phyloP scores from a whole-genome alignment of 2,113 vertebrate species.

The Balaeniceps rex region DNA sequence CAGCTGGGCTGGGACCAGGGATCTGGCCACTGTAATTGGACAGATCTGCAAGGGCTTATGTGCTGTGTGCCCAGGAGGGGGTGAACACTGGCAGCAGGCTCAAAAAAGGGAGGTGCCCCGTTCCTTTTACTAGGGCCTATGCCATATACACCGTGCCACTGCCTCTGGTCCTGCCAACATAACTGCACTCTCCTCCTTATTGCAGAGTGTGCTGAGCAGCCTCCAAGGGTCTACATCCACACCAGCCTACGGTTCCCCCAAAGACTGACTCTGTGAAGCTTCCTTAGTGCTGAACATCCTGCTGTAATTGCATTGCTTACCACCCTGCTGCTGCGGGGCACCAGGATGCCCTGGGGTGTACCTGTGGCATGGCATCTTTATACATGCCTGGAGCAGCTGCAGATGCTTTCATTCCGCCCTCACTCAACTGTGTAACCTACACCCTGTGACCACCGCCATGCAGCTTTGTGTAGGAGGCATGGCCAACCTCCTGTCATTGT shows the following conservation, averaged over 20 bases:
- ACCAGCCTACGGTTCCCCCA: neutral
- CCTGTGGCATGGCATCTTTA: neutral
- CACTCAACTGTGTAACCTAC: neutral
- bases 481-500: neutral
- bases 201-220: neutral
- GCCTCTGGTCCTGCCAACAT: neutral
- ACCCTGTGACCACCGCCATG: neutral
- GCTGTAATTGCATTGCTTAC: neutral
- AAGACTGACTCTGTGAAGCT: neutral
- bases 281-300: neutral
- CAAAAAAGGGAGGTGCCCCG: neutral
- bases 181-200: neutral
- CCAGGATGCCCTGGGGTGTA: too few relatives aligned
- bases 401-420: neutral
- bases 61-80: neutral
- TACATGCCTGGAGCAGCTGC: neutral
- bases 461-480: neutral
- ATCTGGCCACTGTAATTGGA: neutral
- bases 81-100: fast-evolving
- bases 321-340: neutral
- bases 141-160: neutral
- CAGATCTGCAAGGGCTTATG: neutral
- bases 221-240: neutral
- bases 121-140: neutral
- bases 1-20: neutral